A percentile compares a stretch with the other conserved stretches of the same genome.
Conservation (phyloP, 2,797 vertebrate species). For the Helarctos malayanus region DNA sequence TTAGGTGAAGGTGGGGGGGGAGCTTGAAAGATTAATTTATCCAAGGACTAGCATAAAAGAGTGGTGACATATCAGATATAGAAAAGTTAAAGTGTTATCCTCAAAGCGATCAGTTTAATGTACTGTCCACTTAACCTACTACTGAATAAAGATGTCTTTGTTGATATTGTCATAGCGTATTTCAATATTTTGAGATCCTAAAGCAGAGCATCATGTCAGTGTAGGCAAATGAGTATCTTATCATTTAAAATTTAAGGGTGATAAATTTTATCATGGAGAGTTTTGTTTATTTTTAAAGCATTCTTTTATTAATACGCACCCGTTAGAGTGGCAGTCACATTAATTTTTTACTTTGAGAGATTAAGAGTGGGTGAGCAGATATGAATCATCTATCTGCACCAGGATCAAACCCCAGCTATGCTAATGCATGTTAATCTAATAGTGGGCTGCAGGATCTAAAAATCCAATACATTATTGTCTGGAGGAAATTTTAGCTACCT, state of each 20-base stretch:
- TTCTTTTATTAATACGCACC: constrained; percentile 44
- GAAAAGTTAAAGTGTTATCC: not conserved
- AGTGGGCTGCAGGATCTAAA: not conserved
- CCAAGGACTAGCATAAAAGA: not conserved
- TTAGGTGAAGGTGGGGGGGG: not conserved
- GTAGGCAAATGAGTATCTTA: not conserved
- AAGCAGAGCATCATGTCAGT: not conserved
- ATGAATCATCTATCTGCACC: not conserved
- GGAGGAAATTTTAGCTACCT: constrained; percentile 19
- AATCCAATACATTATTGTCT: not conserved
- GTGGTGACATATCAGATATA: not conserved
- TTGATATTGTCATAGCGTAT: constrained; percentile 8
- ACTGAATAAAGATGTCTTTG: constrained; percentile 16
- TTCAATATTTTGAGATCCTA: constrained; percentile 45
- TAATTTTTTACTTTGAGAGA: constrained; percentile 50
- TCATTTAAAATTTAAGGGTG: constrained; percentile 35
- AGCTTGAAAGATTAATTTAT: not conserved
- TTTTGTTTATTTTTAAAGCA: constrained; percentile 64
- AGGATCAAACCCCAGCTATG: not conserved
- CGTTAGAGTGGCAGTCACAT: not conserved
- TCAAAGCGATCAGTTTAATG: not conserved
- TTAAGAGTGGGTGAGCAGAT: not conserved
- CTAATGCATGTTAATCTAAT: not conserved
- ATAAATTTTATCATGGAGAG: not conserved
- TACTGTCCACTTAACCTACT: not conserved